Evolutionary conservation across 2,113 vertebrate genomes (phyloP).

Genomic region (Lampris megalopsis): DNA sequence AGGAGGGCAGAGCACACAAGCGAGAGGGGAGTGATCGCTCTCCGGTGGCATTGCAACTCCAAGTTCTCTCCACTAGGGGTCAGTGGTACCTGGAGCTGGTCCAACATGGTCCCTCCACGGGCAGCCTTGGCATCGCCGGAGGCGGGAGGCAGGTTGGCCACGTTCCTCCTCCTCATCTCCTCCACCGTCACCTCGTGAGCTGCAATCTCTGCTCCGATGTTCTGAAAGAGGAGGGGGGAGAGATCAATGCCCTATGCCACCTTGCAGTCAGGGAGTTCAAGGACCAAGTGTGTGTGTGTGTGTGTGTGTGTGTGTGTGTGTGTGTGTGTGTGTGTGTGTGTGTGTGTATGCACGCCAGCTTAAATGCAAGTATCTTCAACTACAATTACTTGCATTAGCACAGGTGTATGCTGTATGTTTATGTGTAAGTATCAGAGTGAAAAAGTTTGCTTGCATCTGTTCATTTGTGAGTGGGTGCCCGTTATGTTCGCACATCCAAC

Average conservation of each 20-base stretch:
- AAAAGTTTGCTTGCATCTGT: no score
- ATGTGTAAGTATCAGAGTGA: no score
- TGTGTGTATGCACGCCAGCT: not conserved
- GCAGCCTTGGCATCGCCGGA: slow-evolving; percentile 84
- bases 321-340: not conserved
- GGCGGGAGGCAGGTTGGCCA: slow-evolving; percentile 77
- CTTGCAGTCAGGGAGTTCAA: not conserved
- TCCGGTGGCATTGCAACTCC: slow-evolving; percentile 6
- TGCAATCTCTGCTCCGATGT: slow-evolving; percentile 91
- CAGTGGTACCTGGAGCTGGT: slow-evolving; percentile 90
- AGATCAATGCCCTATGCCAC: not conserved
- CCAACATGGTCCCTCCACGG: slow-evolving; percentile 88
- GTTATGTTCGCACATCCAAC: no score
- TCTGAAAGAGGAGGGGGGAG: slow-evolving; percentile 71
- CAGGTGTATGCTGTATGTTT: no score
- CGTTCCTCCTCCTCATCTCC: slow-evolving; percentile 87
- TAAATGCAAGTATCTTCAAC: no score
- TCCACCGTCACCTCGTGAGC: slow-evolving; percentile 91
- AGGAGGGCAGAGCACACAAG: no score
- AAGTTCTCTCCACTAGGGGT: slow-evolving; percentile 52
- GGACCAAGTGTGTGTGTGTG: not conserved
- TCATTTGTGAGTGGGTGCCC: no score
- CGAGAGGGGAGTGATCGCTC: no score
- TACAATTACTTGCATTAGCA: no score
- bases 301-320: not conserved